These are phyloP conservation scores for Drosophila cognata DNA, from an alignment of 2,888 invertebrate genomes.

Conservation along the genomic window DNA sequence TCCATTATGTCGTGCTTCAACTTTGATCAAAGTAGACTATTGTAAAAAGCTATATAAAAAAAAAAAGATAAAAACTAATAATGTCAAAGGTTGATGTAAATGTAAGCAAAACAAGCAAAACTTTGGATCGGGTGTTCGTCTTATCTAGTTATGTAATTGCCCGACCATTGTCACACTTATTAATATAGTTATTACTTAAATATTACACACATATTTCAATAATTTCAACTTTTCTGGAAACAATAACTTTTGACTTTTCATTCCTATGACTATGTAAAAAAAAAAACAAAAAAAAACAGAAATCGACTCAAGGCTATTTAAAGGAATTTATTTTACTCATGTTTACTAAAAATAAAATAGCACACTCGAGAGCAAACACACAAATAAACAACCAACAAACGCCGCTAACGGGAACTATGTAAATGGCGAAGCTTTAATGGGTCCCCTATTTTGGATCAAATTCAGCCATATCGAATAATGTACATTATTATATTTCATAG, in stretches of 20 bases:
- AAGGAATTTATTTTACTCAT: slow-evolving; percentile 26
- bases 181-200: slow-evolving; percentile 6
- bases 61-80: neutral
- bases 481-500: slow-evolving; percentile 55
- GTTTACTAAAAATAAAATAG: slow-evolving; percentile 1
- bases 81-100: slow-evolving; percentile 18
- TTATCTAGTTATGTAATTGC: slow-evolving; percentile 1
- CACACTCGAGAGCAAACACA: slow-evolving; percentile 6
- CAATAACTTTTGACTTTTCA: slow-evolving; percentile 18
- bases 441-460: slow-evolving; percentile 32
- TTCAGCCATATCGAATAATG: slow-evolving; percentile 60
- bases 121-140: slow-evolving; percentile 7
- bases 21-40: slow-evolving; percentile 18
- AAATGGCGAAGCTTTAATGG: slow-evolving; percentile 51
- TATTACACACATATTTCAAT: slow-evolving; percentile 2
- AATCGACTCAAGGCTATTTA: slow-evolving; percentile 1
- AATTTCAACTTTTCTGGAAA: slow-evolving; percentile 9
- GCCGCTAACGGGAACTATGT: slow-evolving; percentile 28
- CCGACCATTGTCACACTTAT: slow-evolving; percentile 3
- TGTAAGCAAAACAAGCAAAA: slow-evolving; percentile 7
- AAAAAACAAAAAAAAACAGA: neutral
- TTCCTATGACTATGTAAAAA: slow-evolving; percentile 17
- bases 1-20: slow-evolving; percentile 7
- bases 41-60: slow-evolving; percentile 41
- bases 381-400: slow-evolving; percentile 12